phyloP scores from a whole-genome alignment of 53 echinoderm and acorn worm species.

The Holothuria scabra region DNA sequence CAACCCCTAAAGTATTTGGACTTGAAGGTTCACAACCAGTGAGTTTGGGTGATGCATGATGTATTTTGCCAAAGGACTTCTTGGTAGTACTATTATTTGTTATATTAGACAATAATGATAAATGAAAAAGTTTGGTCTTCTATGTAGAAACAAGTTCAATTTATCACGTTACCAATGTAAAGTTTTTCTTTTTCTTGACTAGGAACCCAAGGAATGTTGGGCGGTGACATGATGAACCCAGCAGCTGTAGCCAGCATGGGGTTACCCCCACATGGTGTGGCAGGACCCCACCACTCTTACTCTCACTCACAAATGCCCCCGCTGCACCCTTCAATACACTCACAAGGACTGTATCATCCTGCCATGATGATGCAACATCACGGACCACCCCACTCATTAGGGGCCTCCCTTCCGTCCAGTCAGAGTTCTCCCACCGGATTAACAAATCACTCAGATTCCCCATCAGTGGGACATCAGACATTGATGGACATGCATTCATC shows the following conservation, averaged over 20 bases:
- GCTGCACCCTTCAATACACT: conserved; percentile 78
- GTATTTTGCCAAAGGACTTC: too few relatives aligned
- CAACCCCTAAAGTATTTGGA: too few relatives aligned
- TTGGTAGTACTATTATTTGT: too few relatives aligned
- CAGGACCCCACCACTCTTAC: conserved; percentile 48
- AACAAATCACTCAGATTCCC: conserved; percentile 50
- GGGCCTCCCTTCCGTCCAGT: conserved; percentile 54
- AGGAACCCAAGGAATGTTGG: conserved; percentile 54
- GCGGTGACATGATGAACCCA: conserved; percentile 56
- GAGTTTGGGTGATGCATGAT: too few relatives aligned
- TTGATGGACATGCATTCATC: conserved; percentile 51
- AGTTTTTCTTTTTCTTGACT: not conserved
- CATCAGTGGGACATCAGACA: conserved; percentile 47
- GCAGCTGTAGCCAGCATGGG: conserved; percentile 53
- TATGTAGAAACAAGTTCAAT: not conserved
- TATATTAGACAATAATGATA: too few relatives aligned
- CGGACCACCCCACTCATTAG: conserved; percentile 48
- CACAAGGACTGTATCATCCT: conserved; percentile 58
- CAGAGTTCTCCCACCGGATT: conserved; percentile 50
- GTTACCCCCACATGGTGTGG: conserved; percentile 45
- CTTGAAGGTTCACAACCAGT: too few relatives aligned
- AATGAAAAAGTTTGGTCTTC: too few relatives aligned
- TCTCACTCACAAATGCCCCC: conserved; percentile 74
- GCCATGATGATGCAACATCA: conserved; percentile 54
- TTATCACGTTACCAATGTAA: not conserved